Base-by-base conservation (phyloP, 23 tunicate genomes). In the Halocynthia aurantium region DNA sequence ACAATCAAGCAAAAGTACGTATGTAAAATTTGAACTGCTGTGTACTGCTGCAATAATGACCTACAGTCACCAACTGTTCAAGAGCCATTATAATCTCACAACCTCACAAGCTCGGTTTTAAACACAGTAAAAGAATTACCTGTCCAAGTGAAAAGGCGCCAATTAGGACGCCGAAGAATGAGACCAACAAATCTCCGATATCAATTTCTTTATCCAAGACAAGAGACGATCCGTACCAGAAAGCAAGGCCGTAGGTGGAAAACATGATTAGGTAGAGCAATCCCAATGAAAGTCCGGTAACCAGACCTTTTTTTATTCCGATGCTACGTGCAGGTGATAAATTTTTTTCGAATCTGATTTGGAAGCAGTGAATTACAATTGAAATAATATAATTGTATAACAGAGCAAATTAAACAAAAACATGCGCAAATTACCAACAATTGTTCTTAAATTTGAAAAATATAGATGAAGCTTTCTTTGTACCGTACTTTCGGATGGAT, bases 61-160 rank as follows among this genome's bases (percentile, higher is more conserved):
- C 44, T 31, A 31, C 44, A 0, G 44, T 31, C 44, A 31, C 44
- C 44, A 31, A 31, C 44, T 31, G 44, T 31, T 31, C 44, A 31
- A 31, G 44, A 31, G 44, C 44, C 44, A 31, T 1, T 31, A 31
- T 31, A 31, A 31, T 31, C 4, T 4, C 44, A 31, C 44, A 31
- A 31, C 4, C 44, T 31, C 44, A 31, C 44, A 31, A 31, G 44
- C 44, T 31, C 44, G 4, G 44, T 31, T 31, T 31, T 31, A 4
- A 31, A 31, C 44, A 4, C 44, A 31, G 44, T 31, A 31, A 31
- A 31, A 31, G 2, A 77, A 20, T 50, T 61, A 92, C 98, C 85
- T 92, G 98, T 52, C 93, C 98, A 20, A 96, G 86, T 13, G 99
- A 96, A 70, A 96, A 96, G 7, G 99, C 99, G 52, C 99, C 99